Percentiles rank a stretch among this genome's conserved stretches.
Evolutionary conservation across 1,140 invertebrate genomes (phyloP).

Genomic region (Drosophila setifemur): DNA sequence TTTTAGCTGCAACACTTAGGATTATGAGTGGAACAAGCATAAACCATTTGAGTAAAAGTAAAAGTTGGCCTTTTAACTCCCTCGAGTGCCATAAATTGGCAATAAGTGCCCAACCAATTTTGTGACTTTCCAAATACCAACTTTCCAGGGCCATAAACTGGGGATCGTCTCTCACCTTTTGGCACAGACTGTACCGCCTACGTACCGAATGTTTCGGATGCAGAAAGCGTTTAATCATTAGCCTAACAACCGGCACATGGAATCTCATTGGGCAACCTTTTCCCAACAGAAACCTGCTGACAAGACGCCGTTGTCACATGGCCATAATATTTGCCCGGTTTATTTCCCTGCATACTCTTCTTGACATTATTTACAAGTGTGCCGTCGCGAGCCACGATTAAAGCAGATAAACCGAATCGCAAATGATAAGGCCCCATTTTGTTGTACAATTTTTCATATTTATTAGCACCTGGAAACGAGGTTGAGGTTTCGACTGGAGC

Average conservation of each 20-base stretch:
- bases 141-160: conserved; percentile 28
- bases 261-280: conserved; percentile 13
- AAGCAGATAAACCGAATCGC: conserved; percentile 44
- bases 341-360: conserved; percentile 57
- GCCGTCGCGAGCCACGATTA: conserved; percentile 36
- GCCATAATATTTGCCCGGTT: conserved; percentile 57
- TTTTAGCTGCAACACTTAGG: too few relatives aligned
- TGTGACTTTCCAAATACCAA: conserved; percentile 16
- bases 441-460: background rate
- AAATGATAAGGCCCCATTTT: conserved; percentile 11
- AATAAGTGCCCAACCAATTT: conserved; percentile 11
- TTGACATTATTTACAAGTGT: conserved; percentile 65
- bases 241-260: conserved; percentile 58
- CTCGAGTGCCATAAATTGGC: conserved; percentile 6
- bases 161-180: conserved; percentile 19
- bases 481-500: background rate
- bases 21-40: background rate
- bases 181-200: conserved; percentile 20
- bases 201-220: conserved; percentile 23
- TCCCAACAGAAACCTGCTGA: conserved; percentile 41
- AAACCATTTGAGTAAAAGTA: conserved; percentile 16
- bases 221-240: conserved; percentile 74
- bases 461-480: conserved; percentile 30
- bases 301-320: conserved; percentile 59
- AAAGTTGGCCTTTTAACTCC: conserved; percentile 1